Conservation (phyloP, 1,140 invertebrate genomes). For the Drosophila triauraria region DNA sequence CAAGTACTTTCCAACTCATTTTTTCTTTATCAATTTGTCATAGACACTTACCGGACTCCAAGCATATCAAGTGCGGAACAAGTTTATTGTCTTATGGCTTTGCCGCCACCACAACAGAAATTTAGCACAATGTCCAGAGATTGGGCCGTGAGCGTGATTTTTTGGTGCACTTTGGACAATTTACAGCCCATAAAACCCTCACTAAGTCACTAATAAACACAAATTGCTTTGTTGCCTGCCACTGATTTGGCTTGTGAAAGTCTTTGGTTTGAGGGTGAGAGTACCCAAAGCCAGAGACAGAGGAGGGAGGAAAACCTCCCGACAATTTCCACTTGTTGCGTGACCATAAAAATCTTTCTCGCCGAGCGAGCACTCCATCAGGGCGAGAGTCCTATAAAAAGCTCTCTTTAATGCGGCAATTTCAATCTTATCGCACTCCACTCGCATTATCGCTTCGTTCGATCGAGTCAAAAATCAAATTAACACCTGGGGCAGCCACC, state of each 20-base stretch:
- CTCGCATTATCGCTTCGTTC: slow-evolving; percentile 59
- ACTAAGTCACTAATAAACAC: slow-evolving; percentile 55
- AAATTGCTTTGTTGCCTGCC: slow-evolving; percentile 43
- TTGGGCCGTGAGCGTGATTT: slow-evolving; percentile 51
- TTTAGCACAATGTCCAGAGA: slow-evolving; percentile 25
- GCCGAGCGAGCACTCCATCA: slow-evolving; percentile 15
- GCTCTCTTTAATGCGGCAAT: slow-evolving; percentile 29
- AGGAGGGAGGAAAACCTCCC: slow-evolving; percentile 19
- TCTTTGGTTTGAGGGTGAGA: slow-evolving; percentile 17
- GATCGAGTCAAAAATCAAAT: slow-evolving; percentile 69
- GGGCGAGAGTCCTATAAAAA: slow-evolving; percentile 49
- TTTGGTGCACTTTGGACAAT: slow-evolving; percentile 38
- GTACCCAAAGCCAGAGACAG: background rate
- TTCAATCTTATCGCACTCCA: slow-evolving; percentile 73
- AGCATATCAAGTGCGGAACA: background rate
- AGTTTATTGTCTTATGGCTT: slow-evolving; percentile 37
- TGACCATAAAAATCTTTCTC: slow-evolving; percentile 64
- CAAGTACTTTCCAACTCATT: background rate
- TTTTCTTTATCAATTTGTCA: background rate
- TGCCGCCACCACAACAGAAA: slow-evolving; percentile 14
- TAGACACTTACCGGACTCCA: background rate
- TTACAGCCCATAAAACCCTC: slow-evolving; percentile 58
- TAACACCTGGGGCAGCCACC: slow-evolving; percentile 61
- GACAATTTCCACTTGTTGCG: slow-evolving; percentile 14
- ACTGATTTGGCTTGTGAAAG: slow-evolving; percentile 44